Evolutionary conservation across 1,140 invertebrate species (phyloP).

Genomic region (Piezodorus guildinii): DNA sequence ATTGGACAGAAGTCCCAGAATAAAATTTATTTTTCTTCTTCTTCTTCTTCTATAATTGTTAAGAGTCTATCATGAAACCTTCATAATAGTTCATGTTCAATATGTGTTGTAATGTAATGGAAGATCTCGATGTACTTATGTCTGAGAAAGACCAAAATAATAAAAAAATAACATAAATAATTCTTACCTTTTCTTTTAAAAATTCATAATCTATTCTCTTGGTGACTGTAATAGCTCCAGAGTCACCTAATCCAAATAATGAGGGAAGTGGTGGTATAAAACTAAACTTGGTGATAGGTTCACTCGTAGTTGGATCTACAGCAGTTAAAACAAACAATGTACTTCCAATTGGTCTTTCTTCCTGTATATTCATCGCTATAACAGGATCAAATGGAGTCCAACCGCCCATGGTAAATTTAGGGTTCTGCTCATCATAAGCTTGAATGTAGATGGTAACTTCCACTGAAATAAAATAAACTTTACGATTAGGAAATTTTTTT

Average conservation of each 20-base stretch:
- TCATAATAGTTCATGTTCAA: too few relatives aligned
- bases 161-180: too few relatives aligned
- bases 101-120: too few relatives aligned
- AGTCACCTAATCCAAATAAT: conserved; percentile 25
- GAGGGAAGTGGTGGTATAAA: conserved; percentile 24
- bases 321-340: conserved; percentile 59
- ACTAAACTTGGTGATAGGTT: conserved; percentile 26
- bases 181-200: conserved; percentile 44
- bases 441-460: conserved; percentile 71
- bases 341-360: conserved; percentile 68
- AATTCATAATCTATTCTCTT: conserved; percentile 63
- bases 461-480: conserved; percentile 30
- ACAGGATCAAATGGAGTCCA: conserved; percentile 54
- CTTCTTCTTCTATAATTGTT: too few relatives aligned
- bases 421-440: conserved; percentile 65
- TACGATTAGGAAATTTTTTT: not conserved
- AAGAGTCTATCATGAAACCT: too few relatives aligned
- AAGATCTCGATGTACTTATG: too few relatives aligned
- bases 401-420: conserved; percentile 56
- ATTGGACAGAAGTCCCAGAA: too few relatives aligned
- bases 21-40: too few relatives aligned
- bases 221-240: conserved; percentile 55
- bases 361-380: conserved; percentile 54
- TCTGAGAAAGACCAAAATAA: too few relatives aligned
- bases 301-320: conserved; percentile 49